A percentile compares a stretch with the other conserved stretches of the same genome.
phyloP scores from a whole-genome alignment of 2,888 invertebrate genomes.

The Catocala nupta region DNA sequence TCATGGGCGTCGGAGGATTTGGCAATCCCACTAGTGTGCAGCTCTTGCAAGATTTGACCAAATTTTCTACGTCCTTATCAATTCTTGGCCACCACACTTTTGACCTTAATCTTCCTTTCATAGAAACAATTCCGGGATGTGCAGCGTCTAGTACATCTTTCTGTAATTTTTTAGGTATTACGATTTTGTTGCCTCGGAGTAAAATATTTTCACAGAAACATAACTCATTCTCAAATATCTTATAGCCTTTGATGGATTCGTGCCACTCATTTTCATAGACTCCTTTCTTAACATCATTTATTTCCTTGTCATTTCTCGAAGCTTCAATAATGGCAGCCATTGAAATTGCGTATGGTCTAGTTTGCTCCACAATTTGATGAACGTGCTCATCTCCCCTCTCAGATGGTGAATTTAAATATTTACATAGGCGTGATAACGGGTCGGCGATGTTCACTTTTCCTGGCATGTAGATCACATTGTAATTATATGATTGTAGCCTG shows the following conservation, averaged over 20 bases:
- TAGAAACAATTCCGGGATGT: too few species aligned
- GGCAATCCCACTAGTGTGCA: too few species aligned
- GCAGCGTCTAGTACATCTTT: too few species aligned
- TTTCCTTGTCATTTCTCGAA: too few species aligned
- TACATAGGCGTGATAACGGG: constrained; percentile 28
- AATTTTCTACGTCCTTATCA: too few species aligned
- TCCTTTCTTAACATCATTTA: constrained; percentile 8
- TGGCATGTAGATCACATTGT: constrained; percentile 25
- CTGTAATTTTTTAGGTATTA: too few species aligned
- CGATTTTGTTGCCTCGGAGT: constrained; percentile 10
- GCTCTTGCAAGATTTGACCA: too few species aligned
- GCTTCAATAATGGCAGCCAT: constrained; percentile 5
- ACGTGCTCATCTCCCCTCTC: background rate
- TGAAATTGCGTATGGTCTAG: constrained; percentile 16
- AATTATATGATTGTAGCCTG: too few species aligned
- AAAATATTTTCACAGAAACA: constrained; percentile 9
- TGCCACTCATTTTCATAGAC: background rate
- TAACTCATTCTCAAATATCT: constrained; percentile 5
- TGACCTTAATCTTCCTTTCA: too few species aligned
- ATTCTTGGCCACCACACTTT: too few species aligned
- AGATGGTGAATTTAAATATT: background rate
- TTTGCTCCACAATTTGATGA: constrained; percentile 5
- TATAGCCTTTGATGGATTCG: too few species aligned
- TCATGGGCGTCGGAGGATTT: too few species aligned
- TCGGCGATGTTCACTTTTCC: constrained; percentile 46